These are phyloP conservation scores for Magallana ariakensis DNA, from an alignment of 1,140 invertebrate genomes.

Conservation along the genomic window DNA sequence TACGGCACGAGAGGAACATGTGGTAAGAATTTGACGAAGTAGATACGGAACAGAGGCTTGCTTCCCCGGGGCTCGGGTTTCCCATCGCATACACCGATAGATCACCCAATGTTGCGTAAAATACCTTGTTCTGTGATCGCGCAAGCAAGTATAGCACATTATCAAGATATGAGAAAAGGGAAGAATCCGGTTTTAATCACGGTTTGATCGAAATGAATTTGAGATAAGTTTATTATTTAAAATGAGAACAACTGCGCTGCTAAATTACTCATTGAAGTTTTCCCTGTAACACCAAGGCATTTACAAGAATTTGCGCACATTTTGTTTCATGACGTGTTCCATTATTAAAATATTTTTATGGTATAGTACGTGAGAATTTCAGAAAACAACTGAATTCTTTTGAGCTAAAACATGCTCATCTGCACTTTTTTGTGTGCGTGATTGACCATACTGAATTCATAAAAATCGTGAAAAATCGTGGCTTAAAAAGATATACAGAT, in stretches of 20 bases:
- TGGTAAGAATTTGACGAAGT: constrained; percentile 28
- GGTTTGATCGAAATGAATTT: constrained; percentile 37
- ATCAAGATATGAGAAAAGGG: constrained; percentile 16
- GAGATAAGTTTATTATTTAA: constrained; percentile 34
- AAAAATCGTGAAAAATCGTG: too few species aligned
- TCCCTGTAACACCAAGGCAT: constrained; percentile 3
- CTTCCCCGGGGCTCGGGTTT: constrained; percentile 23
- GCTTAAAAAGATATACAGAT: too few species aligned
- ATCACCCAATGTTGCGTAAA: constrained; percentile 25
- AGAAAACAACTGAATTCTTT: neutral
- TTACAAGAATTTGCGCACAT: neutral
- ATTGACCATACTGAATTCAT: too few species aligned
- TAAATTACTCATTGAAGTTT: constrained; percentile 30
- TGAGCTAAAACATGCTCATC: too few species aligned
- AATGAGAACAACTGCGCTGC: constrained; percentile 26
- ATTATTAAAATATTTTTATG: neutral
- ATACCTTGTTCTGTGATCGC: constrained; percentile 19
- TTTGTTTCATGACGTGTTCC: neutral
- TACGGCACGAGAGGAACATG: constrained; percentile 41
- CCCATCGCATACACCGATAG: neutral
- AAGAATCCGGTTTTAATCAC: constrained; percentile 24
- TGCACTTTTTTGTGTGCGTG: too few species aligned
- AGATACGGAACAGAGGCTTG: constrained; percentile 28
- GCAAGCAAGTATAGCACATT: constrained; percentile 24
- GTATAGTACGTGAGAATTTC: constrained; percentile 24